Evolutionary conservation across 2,797 vertebrate species (phyloP).

Genomic region (Spondyliosoma cantharus): DNA sequence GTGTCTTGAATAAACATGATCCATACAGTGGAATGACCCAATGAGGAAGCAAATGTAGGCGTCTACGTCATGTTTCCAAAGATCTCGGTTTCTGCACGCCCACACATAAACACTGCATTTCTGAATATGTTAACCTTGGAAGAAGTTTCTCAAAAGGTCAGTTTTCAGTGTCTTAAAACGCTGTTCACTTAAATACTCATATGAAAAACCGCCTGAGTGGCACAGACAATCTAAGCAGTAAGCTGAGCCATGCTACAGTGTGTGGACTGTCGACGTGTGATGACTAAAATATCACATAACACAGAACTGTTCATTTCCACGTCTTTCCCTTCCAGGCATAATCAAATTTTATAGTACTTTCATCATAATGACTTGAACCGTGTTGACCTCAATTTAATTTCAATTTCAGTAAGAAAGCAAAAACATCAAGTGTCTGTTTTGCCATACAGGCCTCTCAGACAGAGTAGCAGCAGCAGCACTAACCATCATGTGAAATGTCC

Average conservation of each 20-base stretch:
- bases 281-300: constrained; percentile 11
- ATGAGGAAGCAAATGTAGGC: too few species aligned
- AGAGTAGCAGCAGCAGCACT: not conserved
- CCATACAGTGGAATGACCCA: too few species aligned
- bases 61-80: too few species aligned
- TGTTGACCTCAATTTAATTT: constrained; percentile 17
- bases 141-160: too few species aligned
- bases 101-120: too few species aligned
- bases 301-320: not conserved
- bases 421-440: not conserved
- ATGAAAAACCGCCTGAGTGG: too few species aligned
- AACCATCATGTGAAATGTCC: not conserved
- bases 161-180: too few species aligned
- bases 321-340: not conserved
- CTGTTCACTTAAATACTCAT: too few species aligned
- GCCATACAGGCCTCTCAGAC: not conserved
- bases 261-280: not conserved
- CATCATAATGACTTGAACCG: not conserved
- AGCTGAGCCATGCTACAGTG: not conserved
- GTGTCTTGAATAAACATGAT: too few species aligned
- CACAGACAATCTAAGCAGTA: not conserved
- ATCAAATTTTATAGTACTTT: not conserved
- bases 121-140: too few species aligned
- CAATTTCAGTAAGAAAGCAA: constrained; percentile 7
- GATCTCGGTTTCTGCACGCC: too few species aligned